Percentiles rank a stretch among this genome's conserved stretches.
These are phyloP conservation scores for Amphiprion clarkii DNA, from an alignment of 2,797 vertebrate genomes.

Conservation along the genomic window DNA sequence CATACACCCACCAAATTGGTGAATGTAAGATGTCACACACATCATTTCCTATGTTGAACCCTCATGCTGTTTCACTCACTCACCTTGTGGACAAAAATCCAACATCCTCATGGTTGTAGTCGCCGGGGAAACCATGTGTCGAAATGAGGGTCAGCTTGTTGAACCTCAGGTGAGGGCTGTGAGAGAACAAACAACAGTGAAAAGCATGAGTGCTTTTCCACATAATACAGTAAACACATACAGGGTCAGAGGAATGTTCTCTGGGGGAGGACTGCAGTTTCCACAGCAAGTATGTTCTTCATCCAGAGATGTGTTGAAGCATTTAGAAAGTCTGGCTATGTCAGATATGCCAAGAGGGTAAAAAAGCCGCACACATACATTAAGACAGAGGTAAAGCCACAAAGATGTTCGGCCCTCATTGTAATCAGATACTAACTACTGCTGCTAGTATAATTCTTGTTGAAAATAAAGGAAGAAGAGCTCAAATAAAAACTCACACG, in stretches of 20 bases:
- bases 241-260: not conserved
- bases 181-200: slow-evolving; percentile 41
- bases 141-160: slow-evolving; percentile 94
- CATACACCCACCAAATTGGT: not conserved
- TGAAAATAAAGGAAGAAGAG: too few relatives aligned
- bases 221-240: not conserved
- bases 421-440: too few relatives aligned
- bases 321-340: not conserved
- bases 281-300: not conserved
- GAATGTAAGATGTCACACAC: not conserved
- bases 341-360: too few relatives aligned
- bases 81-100: slow-evolving; percentile 93
- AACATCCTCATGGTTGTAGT: slow-evolving; percentile 62
- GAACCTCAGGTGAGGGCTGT: slow-evolving; percentile 92
- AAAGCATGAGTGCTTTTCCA: slow-evolving; percentile 1
- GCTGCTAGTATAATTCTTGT: too few relatives aligned
- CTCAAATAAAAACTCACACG: too few relatives aligned
- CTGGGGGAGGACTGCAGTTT: not conserved
- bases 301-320: not conserved
- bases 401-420: too few relatives aligned
- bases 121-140: slow-evolving; percentile 87
- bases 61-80: slow-evolving; percentile 10
- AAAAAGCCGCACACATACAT: too few relatives aligned
- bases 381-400: too few relatives aligned
- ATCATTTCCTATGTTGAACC: not conserved